Evolutionary conservation across 2,888 invertebrate genomes (phyloP).

Genomic region (Agrochola macilenta): DNA sequence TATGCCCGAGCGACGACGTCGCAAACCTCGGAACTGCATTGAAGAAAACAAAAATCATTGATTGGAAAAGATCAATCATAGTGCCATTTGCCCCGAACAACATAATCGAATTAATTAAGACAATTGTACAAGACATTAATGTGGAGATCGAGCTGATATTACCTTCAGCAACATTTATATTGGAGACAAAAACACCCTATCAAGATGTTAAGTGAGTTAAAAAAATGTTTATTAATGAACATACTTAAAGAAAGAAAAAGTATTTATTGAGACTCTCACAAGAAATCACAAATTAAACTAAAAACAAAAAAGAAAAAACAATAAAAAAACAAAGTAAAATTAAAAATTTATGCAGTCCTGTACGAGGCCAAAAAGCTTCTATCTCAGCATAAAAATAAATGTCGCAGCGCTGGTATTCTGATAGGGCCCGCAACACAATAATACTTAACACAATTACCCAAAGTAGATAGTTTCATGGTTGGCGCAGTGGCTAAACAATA

Average conservation of each 20-base stretch:
- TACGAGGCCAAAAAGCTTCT: no score
- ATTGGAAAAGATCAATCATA: slow-evolving; percentile 71
- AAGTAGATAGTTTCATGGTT: neutral
- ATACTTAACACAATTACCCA: neutral
- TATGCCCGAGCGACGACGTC: slow-evolving; percentile 73
- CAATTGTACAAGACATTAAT: slow-evolving; percentile 57
- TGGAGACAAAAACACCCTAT: slow-evolving; percentile 66
- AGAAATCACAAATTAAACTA: no score
- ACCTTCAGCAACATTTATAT: slow-evolving; percentile 65
- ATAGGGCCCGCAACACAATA: no score
- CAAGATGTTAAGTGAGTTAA: slow-evolving; percentile 68
- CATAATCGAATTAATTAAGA: slow-evolving; percentile 69
- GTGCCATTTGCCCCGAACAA: slow-evolving; percentile 70
- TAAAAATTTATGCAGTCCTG: no score
- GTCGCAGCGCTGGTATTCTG: no score
- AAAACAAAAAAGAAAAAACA: no score
- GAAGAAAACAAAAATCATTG: slow-evolving; percentile 72
- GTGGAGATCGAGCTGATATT: slow-evolving; percentile 52
- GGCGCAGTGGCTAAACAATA: no score
- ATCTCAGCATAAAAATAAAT: no score
- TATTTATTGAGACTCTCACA: no score
- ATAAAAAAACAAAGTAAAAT: no score
- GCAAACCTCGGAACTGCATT: slow-evolving; percentile 73
- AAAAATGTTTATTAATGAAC: neutral
- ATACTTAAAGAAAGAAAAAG: no score